Evolutionary conservation across 2,888 invertebrate genomes (phyloP).

Genomic region (Zhengitettix transpicula): DNA sequence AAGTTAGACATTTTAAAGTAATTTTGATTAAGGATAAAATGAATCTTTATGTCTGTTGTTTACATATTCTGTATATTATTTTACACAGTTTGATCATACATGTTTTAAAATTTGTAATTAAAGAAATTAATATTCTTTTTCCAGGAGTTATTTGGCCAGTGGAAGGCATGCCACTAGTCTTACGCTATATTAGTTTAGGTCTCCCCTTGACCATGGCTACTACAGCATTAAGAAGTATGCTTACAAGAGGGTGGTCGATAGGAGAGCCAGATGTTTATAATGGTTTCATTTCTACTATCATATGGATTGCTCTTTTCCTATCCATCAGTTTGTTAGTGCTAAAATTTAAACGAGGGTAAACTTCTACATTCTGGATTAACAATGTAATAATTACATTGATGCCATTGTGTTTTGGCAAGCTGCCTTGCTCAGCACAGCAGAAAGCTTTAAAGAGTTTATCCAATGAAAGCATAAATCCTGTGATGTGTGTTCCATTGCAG

Average conservation of each 20-base stretch:
- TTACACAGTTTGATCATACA: too few species aligned
- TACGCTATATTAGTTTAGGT: slow-evolving; percentile 67
- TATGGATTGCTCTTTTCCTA: slow-evolving; percentile 73
- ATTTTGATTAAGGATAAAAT: too few species aligned
- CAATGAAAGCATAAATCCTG: background rate
- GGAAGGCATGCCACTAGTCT: slow-evolving; percentile 79
- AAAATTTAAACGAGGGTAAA: slow-evolving; percentile 62
- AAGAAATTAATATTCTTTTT: slow-evolving; percentile 12
- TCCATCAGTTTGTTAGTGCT: slow-evolving; percentile 63
- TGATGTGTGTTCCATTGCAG: background rate
- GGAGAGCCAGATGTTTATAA: slow-evolving; percentile 67
- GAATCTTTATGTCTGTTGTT: too few species aligned
- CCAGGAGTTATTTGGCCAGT: slow-evolving; percentile 90
- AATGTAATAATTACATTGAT: too few species aligned
- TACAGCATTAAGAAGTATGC: slow-evolving; percentile 70
- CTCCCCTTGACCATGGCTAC: slow-evolving; percentile 84
- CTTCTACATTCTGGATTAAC: too few species aligned
- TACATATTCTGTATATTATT: too few species aligned
- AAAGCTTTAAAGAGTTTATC: background rate
- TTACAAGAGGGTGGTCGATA: slow-evolving; percentile 77
- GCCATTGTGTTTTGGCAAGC: background rate
- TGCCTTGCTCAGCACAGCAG: background rate
- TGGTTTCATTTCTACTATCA: slow-evolving; percentile 69
- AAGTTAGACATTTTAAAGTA: too few species aligned
- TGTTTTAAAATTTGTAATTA: too few species aligned